Conservation (phyloP, 2,113 vertebrate genomes). For the Parotia lawesii region DNA sequence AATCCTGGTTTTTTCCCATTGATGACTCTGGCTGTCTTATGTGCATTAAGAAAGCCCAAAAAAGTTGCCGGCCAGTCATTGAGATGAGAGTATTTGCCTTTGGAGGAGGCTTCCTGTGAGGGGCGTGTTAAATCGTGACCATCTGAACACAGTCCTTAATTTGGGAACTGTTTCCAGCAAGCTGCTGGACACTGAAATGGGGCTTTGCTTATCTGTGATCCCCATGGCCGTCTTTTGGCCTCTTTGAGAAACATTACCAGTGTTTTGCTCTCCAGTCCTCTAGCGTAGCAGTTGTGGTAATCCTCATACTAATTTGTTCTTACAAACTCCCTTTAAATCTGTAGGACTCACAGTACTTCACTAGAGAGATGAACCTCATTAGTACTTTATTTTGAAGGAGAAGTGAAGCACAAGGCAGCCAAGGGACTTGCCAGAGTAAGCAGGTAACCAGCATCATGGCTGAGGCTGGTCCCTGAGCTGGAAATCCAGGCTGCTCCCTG, state of each 20-base stretch:
- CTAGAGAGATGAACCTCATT: background rate
- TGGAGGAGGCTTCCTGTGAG: background rate
- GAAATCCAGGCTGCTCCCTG: background rate
- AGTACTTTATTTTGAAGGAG: background rate
- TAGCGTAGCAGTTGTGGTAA: background rate
- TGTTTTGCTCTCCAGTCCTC: background rate
- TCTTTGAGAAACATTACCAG: background rate
- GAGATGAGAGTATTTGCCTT: background rate
- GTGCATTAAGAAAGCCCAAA: background rate
- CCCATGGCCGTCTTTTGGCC: background rate
- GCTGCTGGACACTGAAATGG: background rate
- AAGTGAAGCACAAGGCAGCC: background rate
- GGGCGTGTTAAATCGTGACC: background rate
- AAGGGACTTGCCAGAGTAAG: background rate
- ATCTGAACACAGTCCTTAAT: background rate
- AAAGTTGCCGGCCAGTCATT: background rate
- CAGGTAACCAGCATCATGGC: background rate
- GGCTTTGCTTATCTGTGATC: background rate
- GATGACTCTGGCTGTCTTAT: background rate
- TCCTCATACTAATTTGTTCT: background rate
- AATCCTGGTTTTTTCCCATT: background rate
- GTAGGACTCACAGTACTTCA: background rate
- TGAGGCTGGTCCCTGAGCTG: background rate
- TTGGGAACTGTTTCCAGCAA: background rate
- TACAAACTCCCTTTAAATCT: background rate